These are phyloP conservation scores for Ranitomeya imitator DNA, from an alignment of 2,113 vertebrate species.

Conservation along the genomic window DNA sequence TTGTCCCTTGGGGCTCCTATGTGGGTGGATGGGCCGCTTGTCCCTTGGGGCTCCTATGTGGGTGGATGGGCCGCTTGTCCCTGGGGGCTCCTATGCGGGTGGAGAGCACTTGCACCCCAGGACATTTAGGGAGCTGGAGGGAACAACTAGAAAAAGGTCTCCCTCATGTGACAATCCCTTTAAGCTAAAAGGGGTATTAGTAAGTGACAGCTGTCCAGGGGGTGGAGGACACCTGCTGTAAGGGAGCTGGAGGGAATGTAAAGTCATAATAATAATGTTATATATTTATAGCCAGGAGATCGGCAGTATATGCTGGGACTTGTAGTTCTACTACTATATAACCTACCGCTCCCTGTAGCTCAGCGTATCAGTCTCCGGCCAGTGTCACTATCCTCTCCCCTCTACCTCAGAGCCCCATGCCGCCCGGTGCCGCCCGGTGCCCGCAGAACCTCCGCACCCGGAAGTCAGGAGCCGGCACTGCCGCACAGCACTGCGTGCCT, in stretches of 20 bases:
- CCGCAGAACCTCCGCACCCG: conserved; percentile 12
- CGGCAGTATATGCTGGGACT: not conserved
- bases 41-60: no score
- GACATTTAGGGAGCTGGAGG: no score
- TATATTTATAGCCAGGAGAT: no score
- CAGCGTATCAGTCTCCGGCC: not conserved
- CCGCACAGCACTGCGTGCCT: not conserved
- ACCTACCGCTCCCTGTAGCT: no score
- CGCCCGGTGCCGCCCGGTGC: not conserved
- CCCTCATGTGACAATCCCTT: no score
- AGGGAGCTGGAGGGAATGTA: no score
- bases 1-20: not conserved
- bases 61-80: no score
- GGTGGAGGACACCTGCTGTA: no score
- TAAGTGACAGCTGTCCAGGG: no score
- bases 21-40: not conserved
- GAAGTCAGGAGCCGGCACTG: conserved; percentile 13
- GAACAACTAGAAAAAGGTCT: no score
- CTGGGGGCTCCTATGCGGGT: not conserved
- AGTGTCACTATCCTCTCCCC: not conserved
- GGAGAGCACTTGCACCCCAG: not conserved
- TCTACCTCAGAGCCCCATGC: not conserved
- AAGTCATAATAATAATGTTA: no score
- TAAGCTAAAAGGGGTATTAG: no score
- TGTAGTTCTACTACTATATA: not conserved